Evolutionary conservation across 2,797 vertebrate species (phyloP), one percentile per base, ranked within the genome.

Genomic region (Cyclura pinguis): DNA sequence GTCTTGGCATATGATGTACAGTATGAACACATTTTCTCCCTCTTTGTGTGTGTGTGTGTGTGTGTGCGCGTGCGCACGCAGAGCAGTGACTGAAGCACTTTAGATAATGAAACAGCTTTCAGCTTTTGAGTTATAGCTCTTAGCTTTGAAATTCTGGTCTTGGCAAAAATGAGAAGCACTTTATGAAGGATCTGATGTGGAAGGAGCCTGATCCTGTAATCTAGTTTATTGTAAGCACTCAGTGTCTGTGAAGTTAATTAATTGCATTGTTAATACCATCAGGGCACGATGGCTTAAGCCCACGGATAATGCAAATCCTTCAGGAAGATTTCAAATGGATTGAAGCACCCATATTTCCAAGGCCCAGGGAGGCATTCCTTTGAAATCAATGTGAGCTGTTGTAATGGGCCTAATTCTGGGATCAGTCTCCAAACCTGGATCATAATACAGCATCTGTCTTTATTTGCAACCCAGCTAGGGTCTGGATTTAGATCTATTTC

Each of bases 191-290:
- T 27, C 27, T 81, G 47, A 57, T 38, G 38, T 27, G 42, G 10
- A 89, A 55, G 13, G 13, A 62, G 10, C 78, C 57, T 64, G 20
- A 76, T 67, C 77, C 77, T 20, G 2, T 42, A 86, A 89, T 76
- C 47, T 59, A 85, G 38, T 64, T 64, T 74, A 76, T n/a, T 22
- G 9, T 35, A 67, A 78, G 42, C 42, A 73, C 62, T 13, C 24
- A 50, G 24, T 89, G 62, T 88, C 80, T 69, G 16, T 55, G 62
- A 55, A 16, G 29, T 73, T 86, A 86, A 90, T 86, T 90, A 80
- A 73, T 86, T 81, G 67, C 57, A 62, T 50, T 81, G 22, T 90
- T 86, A 72, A 81, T n/a, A 73, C 32, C 67, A 78, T 16, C 24
- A 24, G 35, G 38, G 35, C 62, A 32, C 12, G 72, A 38, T 6